Base-by-base conservation (phyloP, 2,797 vertebrate genomes). In the Enteromius trimaculatus region DNA sequence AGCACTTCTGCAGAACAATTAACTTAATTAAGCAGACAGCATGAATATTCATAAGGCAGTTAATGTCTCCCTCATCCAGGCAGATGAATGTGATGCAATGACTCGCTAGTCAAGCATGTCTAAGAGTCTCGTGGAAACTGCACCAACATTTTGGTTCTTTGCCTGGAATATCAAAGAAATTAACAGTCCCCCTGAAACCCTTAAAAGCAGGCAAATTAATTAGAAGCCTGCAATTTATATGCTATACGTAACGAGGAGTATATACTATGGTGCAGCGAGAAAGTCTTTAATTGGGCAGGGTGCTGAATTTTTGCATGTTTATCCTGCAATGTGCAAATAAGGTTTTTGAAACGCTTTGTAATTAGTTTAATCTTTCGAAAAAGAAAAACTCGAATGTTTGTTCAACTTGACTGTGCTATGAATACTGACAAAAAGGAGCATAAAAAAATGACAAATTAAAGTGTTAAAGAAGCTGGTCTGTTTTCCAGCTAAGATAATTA, bases 31-130 rank as follows among this genome's bases (percentile, higher is more conserved):
- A 95, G 94, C 94, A 96, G 95, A 93, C 90, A 51, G 84, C 94
- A 96, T 97, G 96, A 96, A 96, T 96, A 97, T 96, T 96, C 95
- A 97, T 96, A 95, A 95, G 93, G 92, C 93, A 92, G 93, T 95
- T 97, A 97, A 96, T 95, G 96, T 95, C 94, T 94, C 92, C 94
- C 93, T 93, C 94, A 95, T 95, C 93, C 93, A 95, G 93, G 94
- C 93, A 95, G 95, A 96, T 95, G 95, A 96, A 96, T 95, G 95
- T 95, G 94, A 96, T 95, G 95, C 94, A 95, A 96, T 95, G 96
- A 95, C 93, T 95, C 96, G 92, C 94, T 95, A 96, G 92, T 95
- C 94, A 96, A 96, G 95, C 95, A 94, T 96, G 94, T 93, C 95
- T 95, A 94, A 95, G 95, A 95, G 94, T 93, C 94, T 94, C 91